Conservation (phyloP, 2,888 invertebrate species). For the Tolmerus cingulatus region DNA sequence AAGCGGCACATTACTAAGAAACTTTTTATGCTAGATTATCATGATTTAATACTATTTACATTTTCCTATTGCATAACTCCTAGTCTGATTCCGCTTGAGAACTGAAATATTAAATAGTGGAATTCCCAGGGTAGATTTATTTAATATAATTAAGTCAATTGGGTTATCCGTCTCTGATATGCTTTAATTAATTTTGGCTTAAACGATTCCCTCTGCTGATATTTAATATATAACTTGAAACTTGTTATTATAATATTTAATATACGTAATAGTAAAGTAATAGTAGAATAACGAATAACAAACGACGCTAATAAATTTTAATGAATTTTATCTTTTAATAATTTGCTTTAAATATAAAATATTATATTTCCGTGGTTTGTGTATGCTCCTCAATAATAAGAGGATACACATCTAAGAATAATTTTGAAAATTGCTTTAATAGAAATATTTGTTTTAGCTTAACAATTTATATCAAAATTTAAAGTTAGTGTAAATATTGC, state of each 20-base stretch:
- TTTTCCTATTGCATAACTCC: background rate
- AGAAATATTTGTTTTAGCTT: no score
- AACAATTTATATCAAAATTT: no score
- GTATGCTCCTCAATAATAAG: no score
- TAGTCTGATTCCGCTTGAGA: background rate
- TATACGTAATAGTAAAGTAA: background rate
- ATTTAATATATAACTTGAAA: background rate
- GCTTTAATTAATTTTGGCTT: background rate
- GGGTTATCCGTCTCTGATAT: background rate
- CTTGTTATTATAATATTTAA: background rate
- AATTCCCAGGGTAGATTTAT: background rate
- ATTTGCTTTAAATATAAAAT: no score
- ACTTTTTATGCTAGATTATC: background rate
- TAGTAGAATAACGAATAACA: background rate
- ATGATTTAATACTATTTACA: background rate
- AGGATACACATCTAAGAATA: no score
- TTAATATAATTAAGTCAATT: background rate
- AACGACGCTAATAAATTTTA: background rate
- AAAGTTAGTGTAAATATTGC: no score
- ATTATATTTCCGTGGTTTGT: no score
- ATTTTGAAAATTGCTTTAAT: no score
- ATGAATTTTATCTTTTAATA: background rate
- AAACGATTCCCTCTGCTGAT: no score
- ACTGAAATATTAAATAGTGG: background rate
- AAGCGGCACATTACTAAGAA: background rate